These are phyloP conservation scores for Hirudo medicinalis DNA, from an alignment of 1,140 invertebrate species.

Conservation along the genomic window DNA sequence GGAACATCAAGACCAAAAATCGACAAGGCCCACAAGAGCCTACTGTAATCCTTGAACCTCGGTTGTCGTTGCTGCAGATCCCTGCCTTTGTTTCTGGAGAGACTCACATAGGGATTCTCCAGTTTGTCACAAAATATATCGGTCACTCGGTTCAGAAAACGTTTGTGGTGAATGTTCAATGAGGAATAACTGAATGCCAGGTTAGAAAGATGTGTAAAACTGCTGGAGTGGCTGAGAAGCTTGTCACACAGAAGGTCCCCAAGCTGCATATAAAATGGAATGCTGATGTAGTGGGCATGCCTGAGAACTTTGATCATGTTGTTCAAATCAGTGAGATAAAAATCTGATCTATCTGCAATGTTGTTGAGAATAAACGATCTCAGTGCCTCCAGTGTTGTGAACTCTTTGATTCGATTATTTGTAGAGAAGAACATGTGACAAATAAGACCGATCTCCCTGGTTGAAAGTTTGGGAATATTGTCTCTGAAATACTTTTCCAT, in stretches of 20 bases:
- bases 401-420: slow-evolving; percentile 3
- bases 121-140: neutral
- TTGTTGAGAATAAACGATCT: neutral
- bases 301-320: slow-evolving; percentile 3
- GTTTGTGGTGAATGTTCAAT: neutral
- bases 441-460: neutral
- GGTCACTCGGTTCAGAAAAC: neutral
- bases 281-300: neutral
- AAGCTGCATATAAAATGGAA: neutral
- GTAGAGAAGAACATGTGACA: slow-evolving; percentile 2
- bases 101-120: no score
- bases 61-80: no score
- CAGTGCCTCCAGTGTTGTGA: slow-evolving; percentile 1
- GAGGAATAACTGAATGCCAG: neutral
- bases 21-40: neutral
- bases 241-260: neutral
- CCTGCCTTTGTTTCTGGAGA: no score
- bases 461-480: neutral
- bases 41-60: neutral
- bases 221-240: neutral
- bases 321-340: slow-evolving; percentile 5
- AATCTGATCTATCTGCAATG: neutral
- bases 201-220: neutral
- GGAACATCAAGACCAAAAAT: neutral
- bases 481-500: neutral